These are phyloP conservation scores for Myiozetetes cayanensis DNA, from an alignment of 2,113 vertebrate species.

Conservation along the genomic window DNA sequence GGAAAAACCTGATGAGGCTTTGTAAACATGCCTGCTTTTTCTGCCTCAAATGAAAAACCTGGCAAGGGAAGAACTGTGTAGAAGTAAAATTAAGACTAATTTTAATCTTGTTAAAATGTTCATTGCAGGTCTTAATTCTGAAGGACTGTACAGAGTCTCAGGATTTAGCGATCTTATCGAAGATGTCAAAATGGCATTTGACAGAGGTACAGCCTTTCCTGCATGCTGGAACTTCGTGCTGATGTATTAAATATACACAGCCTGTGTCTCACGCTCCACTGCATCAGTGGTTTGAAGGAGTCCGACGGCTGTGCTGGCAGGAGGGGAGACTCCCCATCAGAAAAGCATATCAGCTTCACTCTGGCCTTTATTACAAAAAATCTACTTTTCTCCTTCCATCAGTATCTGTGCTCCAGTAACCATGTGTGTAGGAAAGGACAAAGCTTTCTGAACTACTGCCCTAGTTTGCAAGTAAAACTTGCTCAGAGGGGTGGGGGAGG, in stretches of 20 bases:
- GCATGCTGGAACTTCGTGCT: background rate
- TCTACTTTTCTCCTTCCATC: background rate
- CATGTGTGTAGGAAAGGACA: background rate
- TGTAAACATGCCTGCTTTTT: background rate
- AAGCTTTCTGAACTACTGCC: constrained; percentile 43
- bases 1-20: constrained; percentile 19
- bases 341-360: background rate
- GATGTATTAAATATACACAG: background rate
- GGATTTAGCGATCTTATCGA: constrained; percentile 98
- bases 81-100: background rate
- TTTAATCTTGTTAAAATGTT: background rate
- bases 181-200: constrained; percentile 98
- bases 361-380: background rate
- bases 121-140: constrained; percentile 91
- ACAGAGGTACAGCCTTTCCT: constrained; percentile 85
- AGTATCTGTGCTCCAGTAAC: background rate
- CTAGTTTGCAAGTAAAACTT: constrained; percentile 6
- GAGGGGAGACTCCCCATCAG: background rate
- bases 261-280: background rate
- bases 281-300: background rate
- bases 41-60: background rate
- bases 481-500: background rate
- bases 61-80: background rate
- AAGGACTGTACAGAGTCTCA: constrained; percentile 96
- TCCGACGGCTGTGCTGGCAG: background rate